Evolutionary conservation across 2,888 invertebrate species (phyloP).

Genomic region (Epirrhoe tristata): DNA sequence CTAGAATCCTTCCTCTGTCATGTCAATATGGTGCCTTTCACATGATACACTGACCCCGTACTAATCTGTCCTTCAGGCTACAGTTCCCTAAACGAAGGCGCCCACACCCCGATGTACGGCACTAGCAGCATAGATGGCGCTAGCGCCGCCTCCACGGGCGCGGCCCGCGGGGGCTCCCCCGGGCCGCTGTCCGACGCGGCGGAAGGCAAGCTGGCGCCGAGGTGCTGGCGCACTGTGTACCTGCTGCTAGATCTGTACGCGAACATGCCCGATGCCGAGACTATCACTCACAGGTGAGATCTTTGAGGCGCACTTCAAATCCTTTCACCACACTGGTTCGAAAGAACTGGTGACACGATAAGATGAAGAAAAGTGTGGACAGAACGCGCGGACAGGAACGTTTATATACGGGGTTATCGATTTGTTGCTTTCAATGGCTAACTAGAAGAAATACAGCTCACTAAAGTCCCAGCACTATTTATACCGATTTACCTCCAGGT

Average conservation of each 20-base stretch:
- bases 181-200: constrained; percentile 37
- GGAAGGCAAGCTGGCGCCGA: constrained; percentile 85
- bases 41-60: too few relatives aligned
- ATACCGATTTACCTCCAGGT: constrained; percentile 63
- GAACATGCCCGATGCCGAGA: constrained; percentile 97
- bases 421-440: too few relatives aligned
- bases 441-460: too few relatives aligned
- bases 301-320: too few relatives aligned
- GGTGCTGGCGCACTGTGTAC: constrained; percentile 98
- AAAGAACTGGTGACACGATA: too few relatives aligned
- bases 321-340: too few relatives aligned
- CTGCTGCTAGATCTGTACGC: constrained; percentile 96
- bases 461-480: too few relatives aligned
- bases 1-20: too few relatives aligned
- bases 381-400: too few relatives aligned
- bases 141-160: neutral
- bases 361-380: too few relatives aligned
- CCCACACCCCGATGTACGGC: constrained; percentile 87
- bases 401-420: too few relatives aligned
- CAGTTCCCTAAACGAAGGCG: constrained; percentile 92
- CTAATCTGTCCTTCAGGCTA: constrained; percentile 82
- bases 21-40: too few relatives aligned
- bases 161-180: constrained; percentile 12
- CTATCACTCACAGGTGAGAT: constrained; percentile 90
- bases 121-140: neutral